Evolutionary conservation across 2,888 invertebrate species (phyloP), one percentile per base, ranked within the genome.

Genomic region (Rhyacophila evoluta): DNA sequence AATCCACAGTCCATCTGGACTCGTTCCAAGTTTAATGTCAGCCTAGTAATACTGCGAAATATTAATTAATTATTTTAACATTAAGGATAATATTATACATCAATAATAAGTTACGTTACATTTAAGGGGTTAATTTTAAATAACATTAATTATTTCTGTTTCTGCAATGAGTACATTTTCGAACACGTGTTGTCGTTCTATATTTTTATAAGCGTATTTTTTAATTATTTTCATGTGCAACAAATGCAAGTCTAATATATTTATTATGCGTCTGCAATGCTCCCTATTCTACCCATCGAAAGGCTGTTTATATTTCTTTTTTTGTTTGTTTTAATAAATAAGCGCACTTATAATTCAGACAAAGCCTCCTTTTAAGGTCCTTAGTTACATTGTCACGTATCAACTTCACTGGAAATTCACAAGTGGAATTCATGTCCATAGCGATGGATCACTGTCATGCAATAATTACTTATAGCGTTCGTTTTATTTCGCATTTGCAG

Each of bases 151-250:
- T 28, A 55, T 55, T 55, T 55, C 25, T 55, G 55, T 55, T 55
- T 75, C n/a, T 71, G 75, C 12, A 67, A 72, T 75, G 68, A 75
- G 75, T 79, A 76, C 70, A 77, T 77, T 25, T 55, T 75, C 12
- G 70, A 76, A 73, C 79, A 79, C 79, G 68, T 33, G 39, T 73
- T 55, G 55, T 55, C 28, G 25, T 25, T 70, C 72, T 79, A 79
- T 71, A 74, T 39, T 38, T 79, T 71, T 77, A 79, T 79, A 79
- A 79, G 79, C 79, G 79, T 79, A 79, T 77, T 79, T 79, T 71
- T 72, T 41, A 73, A 74, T 55, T 79, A 73, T 73, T 38, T 74
- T 38, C 38, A 29, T 71, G 71, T 69, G 73, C 75, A 69, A 74
- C 72, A 19, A 75, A n/a, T 55, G 75, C 75, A 67, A 37, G 79